Percentiles rank a stretch among this genome's conserved stretches.
Evolutionary conservation across 1,140 invertebrate genomes (phyloP).

Genomic region (Asobara japonica): DNA sequence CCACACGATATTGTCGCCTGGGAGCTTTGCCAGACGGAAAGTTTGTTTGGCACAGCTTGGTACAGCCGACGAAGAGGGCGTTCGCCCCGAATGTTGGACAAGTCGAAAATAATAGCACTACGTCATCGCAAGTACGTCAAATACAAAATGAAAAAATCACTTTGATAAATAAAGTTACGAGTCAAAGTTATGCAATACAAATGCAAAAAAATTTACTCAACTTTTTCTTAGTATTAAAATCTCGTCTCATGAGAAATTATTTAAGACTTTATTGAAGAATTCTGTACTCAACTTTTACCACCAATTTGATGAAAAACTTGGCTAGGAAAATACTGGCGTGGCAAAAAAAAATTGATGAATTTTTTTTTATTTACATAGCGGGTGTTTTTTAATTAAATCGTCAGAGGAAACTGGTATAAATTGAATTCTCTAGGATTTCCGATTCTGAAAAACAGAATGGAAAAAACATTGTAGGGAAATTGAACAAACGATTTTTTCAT

Average conservation of each 20-base stretch:
- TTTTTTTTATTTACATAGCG: too few species aligned
- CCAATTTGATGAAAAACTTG: too few species aligned
- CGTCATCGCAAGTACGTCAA: slow-evolving; percentile 28
- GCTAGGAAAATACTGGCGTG: too few species aligned
- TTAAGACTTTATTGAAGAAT: not conserved
- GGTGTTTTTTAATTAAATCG: too few species aligned
- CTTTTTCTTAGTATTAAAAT: not conserved
- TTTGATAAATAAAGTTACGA: not conserved
- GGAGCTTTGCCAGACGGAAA: not conserved
- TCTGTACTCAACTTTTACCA: not conserved
- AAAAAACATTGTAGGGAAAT: not conserved
- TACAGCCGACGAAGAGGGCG: not conserved
- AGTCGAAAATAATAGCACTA: slow-evolving; percentile 36
- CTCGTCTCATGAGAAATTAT: not conserved
- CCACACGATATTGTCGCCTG: slow-evolving; percentile 10
- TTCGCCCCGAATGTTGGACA: slow-evolving; percentile 19
- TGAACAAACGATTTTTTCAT: not conserved
- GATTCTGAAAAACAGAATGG: not conserved
- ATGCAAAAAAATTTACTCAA: not conserved
- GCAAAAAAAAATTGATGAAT: too few species aligned
- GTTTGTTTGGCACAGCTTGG: slow-evolving; percentile 6
- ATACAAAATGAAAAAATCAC: slow-evolving; percentile 23
- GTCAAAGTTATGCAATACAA: not conserved
- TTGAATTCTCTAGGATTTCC: too few species aligned
- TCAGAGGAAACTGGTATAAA: too few species aligned